Base-by-base conservation (phyloP, 2,888 invertebrate genomes). In the Petrolisthes manimaculis region DNA sequence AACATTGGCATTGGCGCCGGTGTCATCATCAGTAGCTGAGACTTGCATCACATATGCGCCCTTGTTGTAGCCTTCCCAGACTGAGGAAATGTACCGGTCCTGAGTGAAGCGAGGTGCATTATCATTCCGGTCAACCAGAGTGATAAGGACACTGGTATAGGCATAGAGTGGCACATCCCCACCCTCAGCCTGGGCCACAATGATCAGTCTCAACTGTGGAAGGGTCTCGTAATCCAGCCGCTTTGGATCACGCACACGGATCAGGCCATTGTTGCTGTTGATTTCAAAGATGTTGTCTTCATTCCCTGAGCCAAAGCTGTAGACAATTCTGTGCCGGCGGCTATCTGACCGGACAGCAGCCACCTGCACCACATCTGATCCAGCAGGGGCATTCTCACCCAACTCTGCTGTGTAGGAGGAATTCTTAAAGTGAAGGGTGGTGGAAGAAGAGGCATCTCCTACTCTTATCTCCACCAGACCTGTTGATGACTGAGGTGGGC, bases 91-190 rank as follows among this genome's bases (percentile, higher is more conserved):
- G 93, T 99, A 99, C 92, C 96, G 96, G 91, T 96, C 96, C 94
- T 99, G 98, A 71, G 98, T 97, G 94, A 99, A 99, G 92, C 96
- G 95, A 55, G 99, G 99, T 89, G 96, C 95, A 93, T 98, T 98
- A 94, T 99, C 98, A 93, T 94, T 94, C 93, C 96, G 95, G 94
- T 99, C 98, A 84, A 95, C 95, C 91, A 99, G 94, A 92, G 95
- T 95, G 89, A 99, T 95, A 92, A 95, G 94, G 86, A 98, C 95
- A 92, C 96, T 95, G 85, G 97, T 96, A 93, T 98, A 98, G 90
- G 97, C 97, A 92, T 96, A 96, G 90, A 97, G 94, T 54, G 96
- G 96, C n/a, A 91, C 91, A 12, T 92, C 93, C 37, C 37, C 37
- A n/a, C 95, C 95, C 91, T 96, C 96, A 74, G 96, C 96, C 93